Conservation (phyloP, 2,113 vertebrate species). For the Poeciliopsis retropinna region DNA sequence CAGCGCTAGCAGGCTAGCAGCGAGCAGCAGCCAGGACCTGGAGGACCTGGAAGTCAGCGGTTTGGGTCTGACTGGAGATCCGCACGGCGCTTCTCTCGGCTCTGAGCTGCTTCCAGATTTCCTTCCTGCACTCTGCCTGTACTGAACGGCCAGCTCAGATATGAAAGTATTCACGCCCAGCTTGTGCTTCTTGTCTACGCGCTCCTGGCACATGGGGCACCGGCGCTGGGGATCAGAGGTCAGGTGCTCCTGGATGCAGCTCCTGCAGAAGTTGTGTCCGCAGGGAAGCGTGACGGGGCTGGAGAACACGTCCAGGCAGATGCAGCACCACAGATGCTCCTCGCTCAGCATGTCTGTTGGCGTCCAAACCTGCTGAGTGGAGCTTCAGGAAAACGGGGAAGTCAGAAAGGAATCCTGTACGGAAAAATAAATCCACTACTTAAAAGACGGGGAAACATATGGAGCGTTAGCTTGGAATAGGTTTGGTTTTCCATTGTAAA, state of each 20-base stretch:
- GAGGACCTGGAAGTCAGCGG: too few relatives aligned
- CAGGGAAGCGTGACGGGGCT: conserved; percentile 4
- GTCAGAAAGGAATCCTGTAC: not conserved
- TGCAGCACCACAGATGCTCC: conserved; percentile 16
- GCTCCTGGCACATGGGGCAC: conserved; percentile 22
- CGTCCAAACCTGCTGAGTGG: too few relatives aligned
- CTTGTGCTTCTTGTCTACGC: not conserved
- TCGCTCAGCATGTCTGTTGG: not conserved
- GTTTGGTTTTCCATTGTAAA: too few relatives aligned
- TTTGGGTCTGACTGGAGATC: not conserved
- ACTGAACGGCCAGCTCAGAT: conserved; percentile 12
- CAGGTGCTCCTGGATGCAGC: conserved; percentile 2
- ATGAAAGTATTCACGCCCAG: conserved; percentile 15
- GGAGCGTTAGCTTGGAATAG: too few relatives aligned
- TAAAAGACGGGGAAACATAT: not conserved
- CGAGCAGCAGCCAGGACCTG: not conserved
- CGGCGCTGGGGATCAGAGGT: not conserved
- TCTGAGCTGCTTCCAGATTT: not conserved
- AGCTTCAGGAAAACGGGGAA: too few relatives aligned
- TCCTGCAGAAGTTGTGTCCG: conserved; percentile 23
- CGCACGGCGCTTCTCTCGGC: not conserved
- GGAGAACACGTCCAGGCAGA: conserved; percentile 11
- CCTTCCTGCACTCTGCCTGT: not conserved
- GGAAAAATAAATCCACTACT: not conserved
- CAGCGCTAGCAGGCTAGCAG: not conserved